Base-by-base conservation (phyloP, 2,797 vertebrate species). In the Gallinago nigripennis region DNA sequence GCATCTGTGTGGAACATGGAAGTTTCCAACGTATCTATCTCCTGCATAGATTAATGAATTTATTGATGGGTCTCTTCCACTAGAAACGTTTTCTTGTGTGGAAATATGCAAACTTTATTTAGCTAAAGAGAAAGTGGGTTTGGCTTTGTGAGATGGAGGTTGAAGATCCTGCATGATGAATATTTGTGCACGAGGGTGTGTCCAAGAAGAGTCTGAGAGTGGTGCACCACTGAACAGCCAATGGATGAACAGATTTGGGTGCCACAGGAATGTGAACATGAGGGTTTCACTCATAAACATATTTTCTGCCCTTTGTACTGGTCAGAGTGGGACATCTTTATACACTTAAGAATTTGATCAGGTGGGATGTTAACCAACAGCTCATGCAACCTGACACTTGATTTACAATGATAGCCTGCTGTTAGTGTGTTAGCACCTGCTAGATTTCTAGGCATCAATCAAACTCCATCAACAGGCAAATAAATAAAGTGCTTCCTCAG, bases 1-100 rank as follows among this genome's bases (percentile, higher is more conserved):
- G 3, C 5, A 37, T 28, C 8, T 1, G 0, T 68, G 11, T 8
- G 6, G 46, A 18, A 27, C 0, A 0, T 39, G 25, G 27, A 69
- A 61, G n/a, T 58, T 11, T 70, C 31, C 70, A 71, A 46, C 0
- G 0, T 16, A 33, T 54, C 4, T 13, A 31, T 51, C 5, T 75
- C 15, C 24, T 75, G 23, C 18, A 63, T 8, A 39, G 6, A 27
- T 43, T 31, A 60, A 25, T 1, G 14, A 56, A 1, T 39, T 35
- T 5, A 39, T 65, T 68, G 3, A 16, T 46, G 6, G 11, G 2
- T 69, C 2, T 90, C 28, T 53, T 31, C 28, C 17, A 31, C 28
- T 31, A 31, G 51, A 54, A n/a, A 6, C 12, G 2, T 53, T 85
- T 28, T 30, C 3, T 25, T 90, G 25, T 7, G 18, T 70, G n/a